phyloP scores from a whole-genome alignment of 1,140 invertebrate genomes.

The Euglossa dilemma region DNA sequence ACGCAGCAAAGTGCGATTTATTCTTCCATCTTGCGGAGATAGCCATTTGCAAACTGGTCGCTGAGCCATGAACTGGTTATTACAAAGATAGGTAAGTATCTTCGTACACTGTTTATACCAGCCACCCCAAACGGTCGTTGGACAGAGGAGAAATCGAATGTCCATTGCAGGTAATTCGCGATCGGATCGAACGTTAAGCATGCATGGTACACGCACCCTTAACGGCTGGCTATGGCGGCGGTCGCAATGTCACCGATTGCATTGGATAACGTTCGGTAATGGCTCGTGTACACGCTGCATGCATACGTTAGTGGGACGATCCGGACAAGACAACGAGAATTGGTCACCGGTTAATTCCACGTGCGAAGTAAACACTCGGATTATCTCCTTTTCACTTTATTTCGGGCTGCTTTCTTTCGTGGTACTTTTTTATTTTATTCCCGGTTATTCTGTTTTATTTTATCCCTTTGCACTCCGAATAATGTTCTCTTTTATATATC shows the following conservation, averaged over 20 bases:
- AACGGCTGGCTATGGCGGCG: background rate
- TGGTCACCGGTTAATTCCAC: background rate
- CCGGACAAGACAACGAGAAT: background rate
- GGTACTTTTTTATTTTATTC: too few relatives aligned
- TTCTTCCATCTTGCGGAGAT: too few relatives aligned
- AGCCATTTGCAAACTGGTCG: too few relatives aligned
- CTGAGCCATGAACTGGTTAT: too few relatives aligned
- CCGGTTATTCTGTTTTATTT: too few relatives aligned
- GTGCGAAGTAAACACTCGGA: background rate
- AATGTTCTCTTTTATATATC: too few relatives aligned
- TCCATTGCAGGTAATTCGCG: background rate
- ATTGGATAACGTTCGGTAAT: conserved; percentile 20
- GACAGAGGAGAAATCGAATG: conserved; percentile 1
- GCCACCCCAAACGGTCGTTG: background rate
- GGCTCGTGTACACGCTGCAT: background rate
- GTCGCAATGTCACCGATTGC: conserved; percentile 16
- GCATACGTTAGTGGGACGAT: conserved; percentile 3
- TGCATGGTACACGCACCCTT: conserved; percentile 10
- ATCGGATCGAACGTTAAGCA: conserved; percentile 9
- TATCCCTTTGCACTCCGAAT: too few relatives aligned
- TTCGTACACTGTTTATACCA: too few relatives aligned
- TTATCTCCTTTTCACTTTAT: too few relatives aligned
- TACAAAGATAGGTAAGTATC: too few relatives aligned
- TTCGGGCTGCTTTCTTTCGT: too few relatives aligned
- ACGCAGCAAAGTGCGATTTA: too few relatives aligned